These are phyloP conservation scores for Clitarchus hookeri DNA, from an alignment of 2,888 invertebrate species.

Conservation along the genomic window DNA sequence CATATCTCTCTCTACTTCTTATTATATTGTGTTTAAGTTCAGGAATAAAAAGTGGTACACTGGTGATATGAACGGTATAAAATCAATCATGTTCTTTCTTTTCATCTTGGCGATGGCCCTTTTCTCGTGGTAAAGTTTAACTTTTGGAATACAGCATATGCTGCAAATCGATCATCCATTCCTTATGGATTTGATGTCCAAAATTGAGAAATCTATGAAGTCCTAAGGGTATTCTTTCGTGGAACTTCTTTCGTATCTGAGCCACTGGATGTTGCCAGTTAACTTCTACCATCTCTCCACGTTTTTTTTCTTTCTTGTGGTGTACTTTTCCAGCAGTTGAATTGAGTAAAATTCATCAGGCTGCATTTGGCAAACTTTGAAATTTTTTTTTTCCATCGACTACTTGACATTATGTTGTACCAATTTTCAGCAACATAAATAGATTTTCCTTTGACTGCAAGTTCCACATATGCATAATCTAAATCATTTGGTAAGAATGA, in stretches of 20 bases:
- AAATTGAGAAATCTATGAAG: neutral
- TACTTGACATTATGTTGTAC: neutral
- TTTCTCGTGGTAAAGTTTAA: neutral
- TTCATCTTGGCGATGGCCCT: neutral
- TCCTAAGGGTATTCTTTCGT: neutral
- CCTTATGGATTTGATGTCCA: neutral
- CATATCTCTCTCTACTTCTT: neutral
- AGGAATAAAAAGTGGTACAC: slow-evolving; percentile 32
- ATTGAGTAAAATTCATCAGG: neutral
- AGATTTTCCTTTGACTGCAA: slow-evolving; percentile 25
- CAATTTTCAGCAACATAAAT: slow-evolving; percentile 9
- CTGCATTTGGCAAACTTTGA: neutral
- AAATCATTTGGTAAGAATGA: slow-evolving; percentile 42
- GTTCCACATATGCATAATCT: slow-evolving; percentile 41
- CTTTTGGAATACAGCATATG: neutral
- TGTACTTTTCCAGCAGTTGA: neutral
- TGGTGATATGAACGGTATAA: slow-evolving; percentile 31
- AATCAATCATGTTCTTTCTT: neutral
- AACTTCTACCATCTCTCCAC: neutral
- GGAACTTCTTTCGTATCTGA: neutral
- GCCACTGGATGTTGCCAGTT: neutral
- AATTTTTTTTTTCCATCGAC: neutral
- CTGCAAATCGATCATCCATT: neutral
- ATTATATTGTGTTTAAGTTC: neutral
- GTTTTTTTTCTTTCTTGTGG: neutral